phyloP scores from a whole-genome alignment of 2,113 vertebrate species.

The crab-eating macaque (Macaca fascicularis) region DNA sequence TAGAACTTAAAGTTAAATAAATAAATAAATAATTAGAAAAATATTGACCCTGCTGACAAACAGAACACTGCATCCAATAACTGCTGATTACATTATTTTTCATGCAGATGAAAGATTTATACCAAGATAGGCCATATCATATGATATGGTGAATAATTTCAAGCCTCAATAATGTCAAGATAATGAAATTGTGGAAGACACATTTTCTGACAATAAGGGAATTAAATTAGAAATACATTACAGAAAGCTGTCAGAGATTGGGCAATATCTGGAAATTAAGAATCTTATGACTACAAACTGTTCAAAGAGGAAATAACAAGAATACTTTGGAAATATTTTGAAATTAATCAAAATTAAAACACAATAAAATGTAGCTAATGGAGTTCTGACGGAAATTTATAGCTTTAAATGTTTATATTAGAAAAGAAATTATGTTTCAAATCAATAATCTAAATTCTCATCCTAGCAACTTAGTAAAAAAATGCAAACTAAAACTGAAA shows the following conservation, averaged over 20 bases:
- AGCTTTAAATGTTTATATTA: neutral
- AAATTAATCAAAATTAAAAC: constrained; percentile 15
- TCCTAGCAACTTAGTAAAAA: neutral
- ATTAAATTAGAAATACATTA: neutral
- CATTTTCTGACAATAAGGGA: neutral
- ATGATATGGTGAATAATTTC: neutral
- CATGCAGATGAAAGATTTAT: neutral
- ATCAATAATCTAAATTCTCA: neutral
- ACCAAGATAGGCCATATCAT: neutral
- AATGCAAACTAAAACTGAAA: neutral
- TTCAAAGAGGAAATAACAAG: neutral
- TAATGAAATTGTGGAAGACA: neutral
- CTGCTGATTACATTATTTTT: neutral
- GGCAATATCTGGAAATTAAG: neutral
- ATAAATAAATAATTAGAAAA: neutral
- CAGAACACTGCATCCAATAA: neutral
- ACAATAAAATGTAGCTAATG: neutral
- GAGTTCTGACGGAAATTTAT: neutral
- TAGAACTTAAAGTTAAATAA: too few species aligned
- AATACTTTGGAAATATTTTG: neutral
- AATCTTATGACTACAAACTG: neutral
- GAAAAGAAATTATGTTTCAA: neutral
- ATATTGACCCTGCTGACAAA: neutral
- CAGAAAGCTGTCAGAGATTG: neutral
- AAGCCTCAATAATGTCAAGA: neutral